Percentiles rank a stretch among this genome's conserved stretches.
Evolutionary conservation across 2,888 invertebrate genomes (phyloP).

Genomic region (Tinea trinotella): DNA sequence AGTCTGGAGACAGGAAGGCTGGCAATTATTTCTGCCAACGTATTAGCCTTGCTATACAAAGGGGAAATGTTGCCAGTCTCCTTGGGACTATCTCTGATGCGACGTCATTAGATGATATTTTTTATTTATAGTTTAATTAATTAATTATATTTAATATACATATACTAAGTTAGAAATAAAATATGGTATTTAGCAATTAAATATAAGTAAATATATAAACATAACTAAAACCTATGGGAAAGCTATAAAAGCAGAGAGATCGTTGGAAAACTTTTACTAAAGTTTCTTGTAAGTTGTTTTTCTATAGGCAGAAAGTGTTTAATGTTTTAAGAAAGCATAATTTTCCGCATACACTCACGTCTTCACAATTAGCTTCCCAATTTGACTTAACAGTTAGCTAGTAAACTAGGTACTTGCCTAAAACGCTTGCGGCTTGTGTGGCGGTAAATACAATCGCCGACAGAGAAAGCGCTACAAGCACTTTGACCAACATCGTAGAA

Average conservation of each 20-base stretch:
- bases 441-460: conserved; percentile 39
- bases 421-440: conserved; percentile 50
- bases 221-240: not conserved
- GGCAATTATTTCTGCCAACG: too few species aligned
- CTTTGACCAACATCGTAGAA: conserved; percentile 52
- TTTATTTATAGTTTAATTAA: too few species aligned
- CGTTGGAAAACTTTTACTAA: not conserved
- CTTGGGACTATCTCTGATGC: too few species aligned
- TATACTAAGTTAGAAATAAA: too few species aligned
- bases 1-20: too few species aligned
- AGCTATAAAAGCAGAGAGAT: not conserved
- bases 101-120: too few species aligned
- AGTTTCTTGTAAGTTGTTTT: not conserved
- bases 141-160: too few species aligned
- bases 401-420: conserved; percentile 50
- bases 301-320: not conserved
- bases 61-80: too few species aligned
- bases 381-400: not conserved
- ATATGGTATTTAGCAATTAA: too few species aligned
- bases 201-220: too few species aligned
- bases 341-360: not conserved
- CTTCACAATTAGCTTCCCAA: conserved; percentile 1
- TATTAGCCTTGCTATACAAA: too few species aligned
- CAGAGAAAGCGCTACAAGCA: conserved; percentile 40
- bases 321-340: conserved; percentile 9